These are phyloP conservation scores for Phacellophora camtschatica DNA, from an alignment of 30 jellyfish, hydroid and myxozoan species.

Conservation along the genomic window DNA sequence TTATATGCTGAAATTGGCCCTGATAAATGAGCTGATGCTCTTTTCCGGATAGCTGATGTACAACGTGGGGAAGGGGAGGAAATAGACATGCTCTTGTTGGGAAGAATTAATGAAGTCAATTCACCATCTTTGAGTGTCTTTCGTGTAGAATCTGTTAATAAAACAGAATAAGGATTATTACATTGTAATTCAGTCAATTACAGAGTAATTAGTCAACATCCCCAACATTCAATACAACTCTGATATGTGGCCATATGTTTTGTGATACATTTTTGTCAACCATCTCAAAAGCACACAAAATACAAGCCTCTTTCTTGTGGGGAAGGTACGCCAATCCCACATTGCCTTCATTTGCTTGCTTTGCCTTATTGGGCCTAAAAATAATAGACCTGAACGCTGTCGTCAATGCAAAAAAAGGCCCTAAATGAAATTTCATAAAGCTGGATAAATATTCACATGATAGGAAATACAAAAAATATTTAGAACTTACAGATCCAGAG, in stretches of 20 bases:
- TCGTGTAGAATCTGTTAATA: slow-evolving; percentile 13
- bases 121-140: slow-evolving; percentile 30
- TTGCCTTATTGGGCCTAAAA: no score
- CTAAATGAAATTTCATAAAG: not conserved
- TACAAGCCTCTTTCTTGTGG: no score
- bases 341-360: no score
- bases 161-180: not conserved
- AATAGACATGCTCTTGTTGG: slow-evolving; percentile 14
- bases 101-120: slow-evolving; percentile 19
- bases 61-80: slow-evolving; percentile 35
- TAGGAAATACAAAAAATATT: no score
- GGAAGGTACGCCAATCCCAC: no score
- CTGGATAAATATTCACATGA: not conserved
- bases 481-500: slow-evolving; percentile 12
- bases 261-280: no score
- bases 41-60: slow-evolving; percentile 23
- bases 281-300: no score
- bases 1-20: not conserved
- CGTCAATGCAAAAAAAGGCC: no score
- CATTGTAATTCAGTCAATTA: not conserved
- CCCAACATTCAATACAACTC: no score
- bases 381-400: not conserved
- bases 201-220: not conserved
- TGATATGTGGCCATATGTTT: no score
- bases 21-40: not conserved